Evolutionary conservation across 2,888 invertebrate species (phyloP), one percentile per base, ranked within the genome.

Genomic region (Eupeodes latifasciatus): DNA sequence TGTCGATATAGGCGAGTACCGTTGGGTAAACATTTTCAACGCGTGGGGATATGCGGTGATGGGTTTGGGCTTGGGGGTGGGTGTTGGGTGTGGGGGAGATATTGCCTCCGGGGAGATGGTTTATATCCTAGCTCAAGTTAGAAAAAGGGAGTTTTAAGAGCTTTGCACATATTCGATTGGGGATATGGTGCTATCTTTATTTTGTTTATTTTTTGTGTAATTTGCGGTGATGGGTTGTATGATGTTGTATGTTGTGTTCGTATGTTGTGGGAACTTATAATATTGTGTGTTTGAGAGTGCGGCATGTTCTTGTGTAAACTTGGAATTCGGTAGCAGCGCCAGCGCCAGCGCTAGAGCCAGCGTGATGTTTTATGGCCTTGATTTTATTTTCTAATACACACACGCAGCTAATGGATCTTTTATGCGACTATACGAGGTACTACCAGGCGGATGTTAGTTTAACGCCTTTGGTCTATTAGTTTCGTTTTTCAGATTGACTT

Each of bases 101-200:
- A 16, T 44, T 61, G 72, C 57, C 66, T 64, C 71, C 11, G 57
- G 62, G 71, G 47, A 51, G 78, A 64, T 69, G 82, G 64, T 69
- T 72, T 71, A 79, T 79, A 76, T 79, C 75, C 86, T 57, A 62
- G 62, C 71, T 86, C 49, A 62, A 59, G 49, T 72, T 62, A 44
- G 80, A 55, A 71, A 69, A 67, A 72, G 49, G 55, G 72, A 66
- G 64, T 77, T 87, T 80, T 84, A 82, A 87, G 76, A 84, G 87
- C 83, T 87, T 74, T 77, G 77, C 87, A 84, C 80, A 87, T 87
- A 87, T 87, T 84, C 80, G 84, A 84, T 87, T 87, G 80, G 80
- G 83, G 67, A 77, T 84, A 59, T 72, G 55, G 83, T 72, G 66
- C 49, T 83, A 64, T 76, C 66, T 62, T 10, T 27, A 5, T 59